These are phyloP conservation scores for Morpho achilles DNA, from an alignment of 2,888 invertebrate species.

Conservation along the genomic window DNA sequence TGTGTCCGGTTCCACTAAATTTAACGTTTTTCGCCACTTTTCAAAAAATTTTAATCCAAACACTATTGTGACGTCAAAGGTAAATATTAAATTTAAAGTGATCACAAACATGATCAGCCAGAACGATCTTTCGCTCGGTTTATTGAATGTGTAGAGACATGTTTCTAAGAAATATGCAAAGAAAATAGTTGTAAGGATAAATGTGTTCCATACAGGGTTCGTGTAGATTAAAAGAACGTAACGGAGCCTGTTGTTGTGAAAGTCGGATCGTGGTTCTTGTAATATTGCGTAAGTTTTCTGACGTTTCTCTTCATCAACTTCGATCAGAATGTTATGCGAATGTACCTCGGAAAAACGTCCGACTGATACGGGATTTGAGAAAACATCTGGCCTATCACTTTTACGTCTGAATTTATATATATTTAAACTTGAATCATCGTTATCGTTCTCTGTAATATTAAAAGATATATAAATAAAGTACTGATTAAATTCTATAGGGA, in stretches of 20 bases:
- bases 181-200: constrained; percentile 53
- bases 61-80: constrained; percentile 53
- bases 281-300: constrained; percentile 61
- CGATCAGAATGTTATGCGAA: constrained; percentile 35
- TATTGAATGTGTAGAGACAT: constrained; percentile 58
- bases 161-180: constrained; percentile 59
- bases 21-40: constrained; percentile 68
- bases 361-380: constrained; percentile 30
- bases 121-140: constrained; percentile 41
- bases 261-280: constrained; percentile 59
- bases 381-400: constrained; percentile 38
- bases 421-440: constrained; percentile 38
- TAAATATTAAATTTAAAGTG: constrained; percentile 54
- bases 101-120: constrained; percentile 49
- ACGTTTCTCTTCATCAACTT: constrained; percentile 42
- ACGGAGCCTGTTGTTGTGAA: constrained; percentile 53
- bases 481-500: no score
- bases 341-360: constrained; percentile 28
- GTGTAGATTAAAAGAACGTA: constrained; percentile 58
- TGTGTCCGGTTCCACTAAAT: constrained; percentile 63
- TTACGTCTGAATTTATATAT: constrained; percentile 54
- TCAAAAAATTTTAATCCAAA: constrained; percentile 62
- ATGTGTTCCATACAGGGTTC: constrained; percentile 57
- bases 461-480: no score
- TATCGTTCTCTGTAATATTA: constrained; percentile 15